Evolutionary conservation across 2,113 vertebrate species (phyloP).

Genomic region (Sclerurus mexicanus): DNA sequence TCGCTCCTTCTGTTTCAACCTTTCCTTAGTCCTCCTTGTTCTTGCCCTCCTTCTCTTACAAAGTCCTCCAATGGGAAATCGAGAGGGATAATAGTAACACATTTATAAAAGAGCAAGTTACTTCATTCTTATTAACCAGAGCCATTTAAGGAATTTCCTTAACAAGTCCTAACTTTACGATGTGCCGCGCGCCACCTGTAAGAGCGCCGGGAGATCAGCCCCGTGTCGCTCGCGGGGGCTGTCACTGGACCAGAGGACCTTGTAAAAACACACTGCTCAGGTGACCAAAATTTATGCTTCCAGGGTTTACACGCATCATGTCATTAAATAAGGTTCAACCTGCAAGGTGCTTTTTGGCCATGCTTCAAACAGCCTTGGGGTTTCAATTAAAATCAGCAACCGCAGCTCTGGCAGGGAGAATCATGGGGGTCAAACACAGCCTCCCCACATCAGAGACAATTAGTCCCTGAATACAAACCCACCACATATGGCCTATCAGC

Average conservation of each 20-base stretch:
- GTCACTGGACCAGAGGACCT: slow-evolving; percentile 19
- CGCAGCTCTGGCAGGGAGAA: slow-evolving; percentile 27
- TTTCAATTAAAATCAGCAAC: slow-evolving; percentile 56
- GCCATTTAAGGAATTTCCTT: slow-evolving; percentile 58
- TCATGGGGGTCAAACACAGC: not conserved
- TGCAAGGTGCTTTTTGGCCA: slow-evolving; percentile 73
- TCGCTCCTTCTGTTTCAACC: not conserved
- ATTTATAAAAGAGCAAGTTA: slow-evolving; percentile 19
- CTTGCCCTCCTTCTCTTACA: not conserved
- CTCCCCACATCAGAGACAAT: slow-evolving; percentile 1
- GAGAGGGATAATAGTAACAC: slow-evolving; percentile 12
- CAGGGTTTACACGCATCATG: slow-evolving; percentile 46
- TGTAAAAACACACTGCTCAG: slow-evolving; percentile 54
- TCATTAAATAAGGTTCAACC: slow-evolving; percentile 74
- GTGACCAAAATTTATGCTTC: slow-evolving; percentile 69
- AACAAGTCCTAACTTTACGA: slow-evolving; percentile 59
- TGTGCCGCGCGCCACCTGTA: not conserved
- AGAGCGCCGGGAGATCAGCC: not conserved
- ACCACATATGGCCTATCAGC: not conserved
- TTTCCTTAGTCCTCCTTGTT: not conserved
- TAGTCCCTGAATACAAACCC: not conserved
- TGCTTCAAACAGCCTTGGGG: slow-evolving; percentile 29
- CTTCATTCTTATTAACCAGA: slow-evolving; percentile 48
- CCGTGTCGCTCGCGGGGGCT: not conserved
- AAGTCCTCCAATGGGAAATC: not conserved